Base-by-base conservation (phyloP, 2,797 vertebrate species). In the Etheostoma perlongum region DNA sequence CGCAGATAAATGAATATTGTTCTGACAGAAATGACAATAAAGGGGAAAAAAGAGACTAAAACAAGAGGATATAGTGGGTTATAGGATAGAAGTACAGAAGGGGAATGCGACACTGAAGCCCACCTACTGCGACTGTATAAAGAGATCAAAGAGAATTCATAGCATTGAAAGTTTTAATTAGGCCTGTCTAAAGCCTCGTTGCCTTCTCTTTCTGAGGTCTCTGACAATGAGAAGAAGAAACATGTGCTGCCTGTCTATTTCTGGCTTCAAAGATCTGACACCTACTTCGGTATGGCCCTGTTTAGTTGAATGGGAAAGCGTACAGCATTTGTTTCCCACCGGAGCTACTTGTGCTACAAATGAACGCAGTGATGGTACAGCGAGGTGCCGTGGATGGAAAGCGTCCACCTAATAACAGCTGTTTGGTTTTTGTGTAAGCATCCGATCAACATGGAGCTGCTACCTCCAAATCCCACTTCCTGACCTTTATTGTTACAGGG, bases 101-200 rank as follows among this genome's bases (percentile, higher is more conserved):
- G 58, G 64, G 65, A 51, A 47, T 21, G 73, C n/a, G 63, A 83
- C 81, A 76, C 73, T 61, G 68, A 74, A 54, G 75, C 67, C 47
- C 48, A 4, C 85, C 74, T 81, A 21, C 67, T 65, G 84, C 87
- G 87, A 85, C 63, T 16, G 33, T 57, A 60, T 18, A 13, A 21
- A 73, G 66, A 74, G 81, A 91, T 87, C 87, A 91, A 88, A 92
- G 72, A 78, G 71, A 83, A 82, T 76, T 81, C 73, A 71, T 30
- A 65, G 75, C 82, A 75, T 55, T 76, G 88, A 70, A 82, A 67
- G 79, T 88, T 91, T 91, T 93, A 91, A 93, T 93, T 88, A 86
- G 85, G 71, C 72, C 68, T 44, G 82, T 91, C 84, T 89, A 55
- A 87, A 72, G 74, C 79, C 70, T 65, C 4, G 9, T 57, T 54